Evolutionary conservation across 2,888 invertebrate genomes (phyloP), one percentile per base, ranked within the genome.

Genomic region (Lasioglossum pauxillum): DNA sequence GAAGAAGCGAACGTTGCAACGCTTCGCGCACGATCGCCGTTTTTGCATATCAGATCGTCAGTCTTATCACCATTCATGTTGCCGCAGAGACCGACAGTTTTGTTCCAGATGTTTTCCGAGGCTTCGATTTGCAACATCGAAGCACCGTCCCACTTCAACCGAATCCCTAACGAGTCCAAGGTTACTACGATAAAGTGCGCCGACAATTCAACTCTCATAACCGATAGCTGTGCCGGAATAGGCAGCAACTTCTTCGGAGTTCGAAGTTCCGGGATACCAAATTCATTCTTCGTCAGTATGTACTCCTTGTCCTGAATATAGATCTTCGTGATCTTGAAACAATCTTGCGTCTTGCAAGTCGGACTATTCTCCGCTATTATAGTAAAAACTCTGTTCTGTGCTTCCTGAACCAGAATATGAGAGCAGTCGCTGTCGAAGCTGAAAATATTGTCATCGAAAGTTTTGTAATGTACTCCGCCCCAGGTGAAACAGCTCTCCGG

Each of bases 41-140:
- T 97, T 90, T 96, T 96, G 0, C 96, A 96, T 53, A 95, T 94
- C 88, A 98, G 96, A 94, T 98, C 98, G 92, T 98, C 97, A 12
- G 95, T 95, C 8, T 96, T 95, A 91, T 97, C 96, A 0, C 97
- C 97, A 94, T 98, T 97, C 90, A 98, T 95, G 0, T 96, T 96
- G 0, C 99, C 98, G 93, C 99, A 99, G 0, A 99, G 95, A 80
- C 98, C 99, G 86, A 97, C 97, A 0, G 98, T 97, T 91, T 97
- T 97, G 92, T 98, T 97, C 97, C 98, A 98, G 57, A 98, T 94
- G 3, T 96, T 96, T 41, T 97, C 96, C 1, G 96, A 96, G 0
- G 97, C 97, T 93, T 97, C 97, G 0, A 98, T 95, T 86, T 97
- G 96, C 8, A 98, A 95, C 85, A 97, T 94, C 10, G 88, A 72